Evolutionary conservation across 2,113 vertebrate genomes (phyloP).

Genomic region (Stigmatopora nigra): DNA sequence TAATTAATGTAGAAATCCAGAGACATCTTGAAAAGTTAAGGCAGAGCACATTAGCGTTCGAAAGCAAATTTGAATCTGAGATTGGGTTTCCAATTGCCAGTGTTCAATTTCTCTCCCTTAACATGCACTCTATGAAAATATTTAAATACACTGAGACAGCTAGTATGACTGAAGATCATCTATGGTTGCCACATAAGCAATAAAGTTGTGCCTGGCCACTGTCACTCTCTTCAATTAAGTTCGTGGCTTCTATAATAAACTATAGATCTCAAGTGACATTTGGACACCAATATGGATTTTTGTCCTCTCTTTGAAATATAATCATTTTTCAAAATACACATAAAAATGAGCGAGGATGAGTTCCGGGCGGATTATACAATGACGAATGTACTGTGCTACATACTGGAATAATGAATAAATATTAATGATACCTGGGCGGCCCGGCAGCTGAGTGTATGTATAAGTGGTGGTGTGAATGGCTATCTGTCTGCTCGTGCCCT

Average conservation of each 20-base stretch:
- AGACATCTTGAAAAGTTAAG: not conserved
- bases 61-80: no score
- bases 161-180: constrained; percentile 8
- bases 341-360: constrained; percentile 7
- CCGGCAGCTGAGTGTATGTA: no score
- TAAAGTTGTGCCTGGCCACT: constrained; percentile 31
- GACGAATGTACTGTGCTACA: not conserved
- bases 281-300: constrained; percentile 9
- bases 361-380: not conserved
- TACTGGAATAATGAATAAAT: not conserved
- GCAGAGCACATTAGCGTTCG: not conserved
- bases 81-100: not conserved
- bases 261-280: constrained; percentile 11
- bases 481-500: no score
- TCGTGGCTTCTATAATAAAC: constrained; percentile 18
- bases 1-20: not conserved
- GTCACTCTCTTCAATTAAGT: constrained; percentile 24
- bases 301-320: not conserved
- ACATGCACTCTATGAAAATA: constrained; percentile 5
- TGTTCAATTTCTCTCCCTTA: not conserved
- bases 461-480: no score
- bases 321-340: not conserved
- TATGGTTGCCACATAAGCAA: constrained; percentile 14
- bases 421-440: not conserved
- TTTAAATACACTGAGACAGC: constrained; percentile 2